Conservation (phyloP, 2,888 invertebrate species). For the Lycia hirtaria region DNA sequence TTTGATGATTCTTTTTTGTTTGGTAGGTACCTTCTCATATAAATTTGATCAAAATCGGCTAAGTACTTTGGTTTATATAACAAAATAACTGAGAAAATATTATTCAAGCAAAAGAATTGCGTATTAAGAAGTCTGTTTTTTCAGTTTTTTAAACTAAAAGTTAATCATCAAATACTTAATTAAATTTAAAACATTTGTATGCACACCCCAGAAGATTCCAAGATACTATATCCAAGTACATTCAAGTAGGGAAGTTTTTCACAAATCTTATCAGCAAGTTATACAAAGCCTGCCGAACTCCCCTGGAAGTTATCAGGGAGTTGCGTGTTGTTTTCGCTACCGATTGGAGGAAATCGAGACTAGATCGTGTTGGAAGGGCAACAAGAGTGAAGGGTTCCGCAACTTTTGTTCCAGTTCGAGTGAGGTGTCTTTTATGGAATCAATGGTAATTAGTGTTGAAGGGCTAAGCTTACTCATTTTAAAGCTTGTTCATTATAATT, state of each 20-base stretch:
- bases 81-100: no score
- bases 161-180: no score
- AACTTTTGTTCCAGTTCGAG: conserved; percentile 9
- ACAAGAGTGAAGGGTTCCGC: conserved; percentile 1
- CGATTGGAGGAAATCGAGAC: conserved; percentile 38
- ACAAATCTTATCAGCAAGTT: conserved; percentile 40
- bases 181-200: background rate
- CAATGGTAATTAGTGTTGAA: conserved; percentile 9
- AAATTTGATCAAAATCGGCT: no score
- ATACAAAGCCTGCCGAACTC: conserved; percentile 39
- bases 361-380: conserved; percentile 29
- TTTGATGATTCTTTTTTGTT: no score
- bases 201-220: conserved; percentile 5
- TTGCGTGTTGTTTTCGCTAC: conserved; percentile 34
- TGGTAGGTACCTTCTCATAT: no score
- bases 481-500: background rate
- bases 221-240: conserved; percentile 27
- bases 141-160: no score
- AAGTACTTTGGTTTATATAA: no score
- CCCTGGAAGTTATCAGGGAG: conserved; percentile 32
- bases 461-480: background rate
- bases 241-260: conserved; percentile 33
- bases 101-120: no score
- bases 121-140: no score
- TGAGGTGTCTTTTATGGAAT: conserved; percentile 11